These are phyloP conservation scores for Micromesistius poutassou DNA, from an alignment of 2,797 vertebrate species.

Conservation along the genomic window DNA sequence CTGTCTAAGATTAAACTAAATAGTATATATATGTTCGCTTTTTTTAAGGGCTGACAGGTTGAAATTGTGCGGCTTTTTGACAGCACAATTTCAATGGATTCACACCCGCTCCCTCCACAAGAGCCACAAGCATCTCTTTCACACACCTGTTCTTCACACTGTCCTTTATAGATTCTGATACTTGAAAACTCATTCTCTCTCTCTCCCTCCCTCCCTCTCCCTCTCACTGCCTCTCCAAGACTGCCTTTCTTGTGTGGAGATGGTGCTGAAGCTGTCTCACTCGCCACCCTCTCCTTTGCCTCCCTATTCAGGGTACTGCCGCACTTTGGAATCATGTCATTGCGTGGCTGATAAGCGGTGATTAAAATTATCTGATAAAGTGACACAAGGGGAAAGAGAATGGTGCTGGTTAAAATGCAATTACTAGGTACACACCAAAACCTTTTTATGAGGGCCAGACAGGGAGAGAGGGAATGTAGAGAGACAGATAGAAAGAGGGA, in stretches of 20 bases:
- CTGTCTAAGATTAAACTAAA: background rate
- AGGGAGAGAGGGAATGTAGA: background rate
- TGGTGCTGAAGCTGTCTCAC: background rate
- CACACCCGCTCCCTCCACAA: background rate
- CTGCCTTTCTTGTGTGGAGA: no score
- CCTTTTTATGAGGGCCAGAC: background rate
- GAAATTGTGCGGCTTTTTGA: background rate
- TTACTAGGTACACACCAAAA: background rate
- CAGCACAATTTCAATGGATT: background rate
- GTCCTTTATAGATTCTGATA: slow-evolving; percentile 1
- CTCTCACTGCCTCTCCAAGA: background rate
- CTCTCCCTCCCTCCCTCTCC: background rate
- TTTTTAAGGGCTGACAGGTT: background rate
- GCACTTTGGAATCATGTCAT: background rate
- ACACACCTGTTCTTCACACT: background rate
- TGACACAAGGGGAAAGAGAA: background rate
- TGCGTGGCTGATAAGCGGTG: background rate
- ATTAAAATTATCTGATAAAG: background rate
- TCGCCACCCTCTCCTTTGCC: background rate
- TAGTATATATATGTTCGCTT: background rate
- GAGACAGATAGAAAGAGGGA: background rate
- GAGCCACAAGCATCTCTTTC: background rate
- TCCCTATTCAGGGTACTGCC: background rate
- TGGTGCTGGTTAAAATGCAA: background rate
- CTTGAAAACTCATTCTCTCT: background rate